phyloP scores from a whole-genome alignment of 2,797 vertebrate genomes.

The Helarctos malayanus region DNA sequence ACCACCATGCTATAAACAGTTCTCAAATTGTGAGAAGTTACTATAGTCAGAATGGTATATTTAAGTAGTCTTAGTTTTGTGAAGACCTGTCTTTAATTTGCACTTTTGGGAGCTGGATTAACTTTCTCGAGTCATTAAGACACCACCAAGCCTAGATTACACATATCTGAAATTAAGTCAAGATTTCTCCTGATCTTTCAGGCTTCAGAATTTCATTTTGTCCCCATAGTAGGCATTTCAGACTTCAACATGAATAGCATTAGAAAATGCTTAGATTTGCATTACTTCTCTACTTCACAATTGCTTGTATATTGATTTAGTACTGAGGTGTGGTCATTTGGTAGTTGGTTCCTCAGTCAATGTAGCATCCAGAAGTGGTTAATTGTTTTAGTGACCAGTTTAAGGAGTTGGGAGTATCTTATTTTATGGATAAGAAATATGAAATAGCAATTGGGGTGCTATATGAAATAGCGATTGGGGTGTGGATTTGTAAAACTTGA shows the following conservation, averaged over 20 bases:
- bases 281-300: background rate
- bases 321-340: background rate
- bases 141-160: background rate
- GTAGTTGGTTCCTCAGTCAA: background rate
- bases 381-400: conserved; percentile 18
- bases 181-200: conserved; percentile 17
- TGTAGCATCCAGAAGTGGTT: background rate
- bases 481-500: background rate
- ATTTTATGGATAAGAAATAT: background rate
- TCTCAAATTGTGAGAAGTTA: background rate
- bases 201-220: conserved; percentile 50
- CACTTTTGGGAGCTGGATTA: conserved; percentile 8
- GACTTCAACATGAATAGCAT: background rate
- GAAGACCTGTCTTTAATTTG: conserved; percentile 37
- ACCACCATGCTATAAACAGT: background rate
- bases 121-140: conserved; percentile 15
- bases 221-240: background rate
- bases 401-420: background rate
- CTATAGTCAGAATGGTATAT: background rate
- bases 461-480: background rate
- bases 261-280: background rate
- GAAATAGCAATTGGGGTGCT: background rate
- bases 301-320: conserved; percentile 11
- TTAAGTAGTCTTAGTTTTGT: conserved; percentile 41
- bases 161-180: conserved; percentile 44